phyloP scores from a whole-genome alignment of 92 coral and sea anemone species.

The Scolanthus callimorphus region DNA sequence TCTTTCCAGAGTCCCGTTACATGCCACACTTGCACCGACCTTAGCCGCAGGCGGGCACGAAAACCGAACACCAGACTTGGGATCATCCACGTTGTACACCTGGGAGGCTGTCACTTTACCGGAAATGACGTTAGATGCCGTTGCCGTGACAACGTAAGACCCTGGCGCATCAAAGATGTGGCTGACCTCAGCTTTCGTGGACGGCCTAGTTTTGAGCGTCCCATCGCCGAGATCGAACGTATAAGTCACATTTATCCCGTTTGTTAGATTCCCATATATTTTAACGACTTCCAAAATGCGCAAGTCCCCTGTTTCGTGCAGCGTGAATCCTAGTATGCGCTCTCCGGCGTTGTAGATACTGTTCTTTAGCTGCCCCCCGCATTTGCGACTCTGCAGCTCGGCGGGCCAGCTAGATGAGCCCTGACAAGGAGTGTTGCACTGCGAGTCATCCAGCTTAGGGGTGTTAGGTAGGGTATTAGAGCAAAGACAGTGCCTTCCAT shows the following conservation, averaged over 20 bases:
- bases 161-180: slow-evolving; percentile 86
- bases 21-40: slow-evolving; percentile 65
- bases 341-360: slow-evolving; percentile 69
- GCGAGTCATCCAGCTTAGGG: slow-evolving; percentile 53
- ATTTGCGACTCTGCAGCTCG: slow-evolving; percentile 35
- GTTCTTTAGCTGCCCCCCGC: slow-evolving; percentile 63
- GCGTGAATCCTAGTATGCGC: slow-evolving; percentile 68
- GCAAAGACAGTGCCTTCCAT: slow-evolving; percentile 73
- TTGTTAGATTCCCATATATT: slow-evolving; percentile 45
- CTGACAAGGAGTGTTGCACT: slow-evolving; percentile 61
- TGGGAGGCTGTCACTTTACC: slow-evolving; percentile 46
- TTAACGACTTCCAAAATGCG: slow-evolving; percentile 44
- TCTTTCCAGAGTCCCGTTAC: slow-evolving; percentile 70
- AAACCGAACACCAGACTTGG: slow-evolving; percentile 29
- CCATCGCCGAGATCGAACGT: slow-evolving; percentile 76
- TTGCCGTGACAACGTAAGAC: slow-evolving; percentile 61
- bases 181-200: slow-evolving; percentile 15
- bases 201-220: slow-evolving; percentile 20
- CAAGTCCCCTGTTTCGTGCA: slow-evolving; percentile 22
- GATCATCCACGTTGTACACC: slow-evolving; percentile 72
- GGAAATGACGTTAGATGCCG: slow-evolving; percentile 57
- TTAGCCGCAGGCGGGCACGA: slow-evolving; percentile 69
- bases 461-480: slow-evolving; percentile 49
- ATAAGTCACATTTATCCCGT: slow-evolving; percentile 61
- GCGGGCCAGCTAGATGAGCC: slow-evolving; percentile 42